A percentile compares a stretch with the other conserved stretches of the same genome.
Evolutionary conservation across 1,140 invertebrate genomes (phyloP).

Genomic region (Cydia amplana): DNA sequence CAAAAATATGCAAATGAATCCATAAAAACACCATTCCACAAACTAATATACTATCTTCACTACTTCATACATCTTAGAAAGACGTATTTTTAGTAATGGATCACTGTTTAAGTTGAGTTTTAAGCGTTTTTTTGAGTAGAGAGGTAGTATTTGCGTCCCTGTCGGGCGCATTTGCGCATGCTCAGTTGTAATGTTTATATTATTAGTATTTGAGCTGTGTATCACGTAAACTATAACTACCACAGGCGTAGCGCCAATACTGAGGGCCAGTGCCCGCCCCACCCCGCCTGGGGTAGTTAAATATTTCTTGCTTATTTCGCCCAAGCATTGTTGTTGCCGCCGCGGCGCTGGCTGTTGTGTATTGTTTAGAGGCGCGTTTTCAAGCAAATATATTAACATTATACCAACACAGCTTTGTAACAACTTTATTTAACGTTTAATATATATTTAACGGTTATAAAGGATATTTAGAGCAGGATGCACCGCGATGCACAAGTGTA

Average conservation of each 20-base stretch:
- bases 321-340: constrained; percentile 80
- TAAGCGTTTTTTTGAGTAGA: constrained; percentile 29
- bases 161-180: constrained; percentile 70
- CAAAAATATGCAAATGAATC: constrained; percentile 78
- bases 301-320: constrained; percentile 81
- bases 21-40: constrained; percentile 72
- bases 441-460: constrained; percentile 34
- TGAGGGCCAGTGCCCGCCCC: constrained; percentile 72
- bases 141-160: constrained; percentile 56
- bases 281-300: constrained; percentile 77
- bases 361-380: constrained; percentile 72
- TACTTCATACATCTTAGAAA: constrained; percentile 54
- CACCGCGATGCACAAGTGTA: constrained; percentile 63
- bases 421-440: constrained; percentile 36
- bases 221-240: constrained; percentile 81
- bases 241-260: constrained; percentile 77
- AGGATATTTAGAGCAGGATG: constrained; percentile 54
- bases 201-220: constrained; percentile 81
- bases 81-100: constrained; percentile 26
- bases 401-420: constrained; percentile 45
- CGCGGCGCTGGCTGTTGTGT: constrained; percentile 75
- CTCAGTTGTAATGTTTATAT: constrained; percentile 79
- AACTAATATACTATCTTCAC: constrained; percentile 52
- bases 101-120: constrained; percentile 35
- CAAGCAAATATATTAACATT: constrained; percentile 62